Conservation (phyloP, 2,797 vertebrate species). For the Craterocephalus amniculus region DNA sequence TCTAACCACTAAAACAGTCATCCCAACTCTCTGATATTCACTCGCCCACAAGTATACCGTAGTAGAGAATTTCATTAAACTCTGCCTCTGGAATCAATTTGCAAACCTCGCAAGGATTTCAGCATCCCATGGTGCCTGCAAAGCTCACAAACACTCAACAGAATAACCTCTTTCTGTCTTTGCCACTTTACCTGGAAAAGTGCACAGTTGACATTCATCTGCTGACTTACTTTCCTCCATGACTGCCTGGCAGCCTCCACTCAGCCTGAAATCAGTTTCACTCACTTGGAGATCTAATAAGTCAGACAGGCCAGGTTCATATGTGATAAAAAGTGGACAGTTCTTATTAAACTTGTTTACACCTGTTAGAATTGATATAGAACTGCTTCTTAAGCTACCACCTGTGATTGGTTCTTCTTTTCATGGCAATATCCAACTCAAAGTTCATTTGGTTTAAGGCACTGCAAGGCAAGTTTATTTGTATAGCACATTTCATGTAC, state of each 20-base stretch:
- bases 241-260: slow-evolving; percentile 39
- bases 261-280: slow-evolving; percentile 51
- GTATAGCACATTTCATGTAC: too few relatives aligned
- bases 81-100: slow-evolving; percentile 22
- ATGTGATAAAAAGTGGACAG: not conserved
- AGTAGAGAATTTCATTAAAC: slow-evolving; percentile 15
- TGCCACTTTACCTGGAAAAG: slow-evolving; percentile 46
- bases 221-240: slow-evolving; percentile 62
- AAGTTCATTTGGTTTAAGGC: not conserved
- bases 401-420: not conserved
- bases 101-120: slow-evolving; percentile 9
- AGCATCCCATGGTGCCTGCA: slow-evolving; percentile 14
- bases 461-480: too few relatives aligned
- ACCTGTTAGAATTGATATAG: not conserved
- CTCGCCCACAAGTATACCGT: not conserved
- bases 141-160: slow-evolving; percentile 22
- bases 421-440: not conserved
- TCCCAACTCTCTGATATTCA: not conserved
- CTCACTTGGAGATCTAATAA: slow-evolving; percentile 26
- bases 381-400: not conserved
- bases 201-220: slow-evolving; percentile 28
- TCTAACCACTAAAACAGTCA: not conserved
- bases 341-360: not conserved
- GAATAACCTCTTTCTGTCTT: slow-evolving; percentile 39
- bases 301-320: not conserved